Percentiles rank a stretch among this genome's conserved stretches.
Conservation (phyloP, 1,140 invertebrate species). For the Hylaeus volcanicus region DNA sequence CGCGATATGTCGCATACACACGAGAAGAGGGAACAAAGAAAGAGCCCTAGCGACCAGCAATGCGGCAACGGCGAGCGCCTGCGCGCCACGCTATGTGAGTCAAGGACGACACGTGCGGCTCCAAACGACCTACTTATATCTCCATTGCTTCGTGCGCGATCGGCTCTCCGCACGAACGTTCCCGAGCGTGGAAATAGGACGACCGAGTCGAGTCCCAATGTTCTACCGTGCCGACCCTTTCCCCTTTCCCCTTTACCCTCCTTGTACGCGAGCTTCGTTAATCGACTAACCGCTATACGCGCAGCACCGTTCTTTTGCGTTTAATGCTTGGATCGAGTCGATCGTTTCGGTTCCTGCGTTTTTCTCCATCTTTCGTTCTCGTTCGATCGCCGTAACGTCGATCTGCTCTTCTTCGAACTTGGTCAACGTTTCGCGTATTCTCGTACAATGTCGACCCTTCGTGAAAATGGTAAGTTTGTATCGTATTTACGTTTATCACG, state of each 20-base stretch:
- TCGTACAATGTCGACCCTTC: not conserved
- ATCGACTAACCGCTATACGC: conserved; percentile 56
- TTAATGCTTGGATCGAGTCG: conserved; percentile 33
- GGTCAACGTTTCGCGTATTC: too few relatives aligned
- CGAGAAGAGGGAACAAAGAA: conserved; percentile 72
- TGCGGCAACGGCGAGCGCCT: conserved; percentile 75
- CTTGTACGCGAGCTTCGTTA: conserved; percentile 46
- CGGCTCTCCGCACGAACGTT: conserved; percentile 70
- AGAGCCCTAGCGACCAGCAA: conserved; percentile 74
- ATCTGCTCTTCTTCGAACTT: not conserved
- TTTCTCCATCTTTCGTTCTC: not conserved
- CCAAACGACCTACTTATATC: conserved; percentile 79
- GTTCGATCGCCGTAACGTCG: not conserved
- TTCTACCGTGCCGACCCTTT: conserved; percentile 40
- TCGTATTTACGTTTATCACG: not conserved
- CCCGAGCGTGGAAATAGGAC: conserved; percentile 78
- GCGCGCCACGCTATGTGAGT: conserved; percentile 80
- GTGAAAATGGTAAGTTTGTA: not conserved
- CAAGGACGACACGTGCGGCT: conserved; percentile 81
- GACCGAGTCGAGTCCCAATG: conserved; percentile 57
- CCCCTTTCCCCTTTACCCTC: conserved; percentile 38
- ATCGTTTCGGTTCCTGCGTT: not conserved
- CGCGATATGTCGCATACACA: not conserved
- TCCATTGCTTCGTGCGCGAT: conserved; percentile 70
- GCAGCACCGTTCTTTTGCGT: conserved; percentile 30